Base-by-base conservation (phyloP, 2,113 vertebrate species). In the Clarias macrocephalus region DNA sequence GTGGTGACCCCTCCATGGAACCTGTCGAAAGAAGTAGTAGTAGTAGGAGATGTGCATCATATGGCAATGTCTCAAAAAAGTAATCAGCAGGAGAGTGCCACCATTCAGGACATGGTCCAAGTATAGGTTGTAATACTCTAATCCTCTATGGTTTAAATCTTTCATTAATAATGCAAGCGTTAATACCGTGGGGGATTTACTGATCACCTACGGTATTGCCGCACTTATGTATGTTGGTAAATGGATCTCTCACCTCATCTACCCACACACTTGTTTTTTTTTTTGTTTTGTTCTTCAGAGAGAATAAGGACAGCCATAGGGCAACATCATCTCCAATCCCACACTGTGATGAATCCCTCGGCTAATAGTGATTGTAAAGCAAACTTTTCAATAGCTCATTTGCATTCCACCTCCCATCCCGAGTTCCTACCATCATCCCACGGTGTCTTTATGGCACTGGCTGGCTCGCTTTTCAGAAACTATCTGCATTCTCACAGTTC, bases 391-490 rank as follows among this genome's bases (percentile, higher is more conserved):
- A 72, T 30, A 82, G 7, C 70, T 57, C n/a, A 83, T 75, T 66
- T 66, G 68, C 80, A 75, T 87, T 82, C 59, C 42, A 16, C 63
- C 79, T 73, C 33, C 79, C 68, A 28, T 3, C 77, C 65, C 54
- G 16, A n/a, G 60, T 33, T 79, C 48, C 70, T 30, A 33, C 37
- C 10, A 0, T 82, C 68, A 82, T 68, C 63, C 57, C 85, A 18
- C 79, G 33, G 25, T 25, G 85, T 82, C 65, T 72, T 60, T 72
- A 15, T 82, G 56, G 85, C 57, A 62, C 66, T 12, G 12, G 42
- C 52, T 82, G 68, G 18, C 68, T 63, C 68, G 23, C 57, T 87
- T 83, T 75, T 77, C 60, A 19, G 80, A 81, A 81, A 16, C 37
- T 16, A 52, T 68, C 42, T 68, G 57, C 60, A 28, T 79, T 54